Evolutionary conservation across 2,113 vertebrate genomes (phyloP).

Genomic region (Macrotis lagotis): DNA sequence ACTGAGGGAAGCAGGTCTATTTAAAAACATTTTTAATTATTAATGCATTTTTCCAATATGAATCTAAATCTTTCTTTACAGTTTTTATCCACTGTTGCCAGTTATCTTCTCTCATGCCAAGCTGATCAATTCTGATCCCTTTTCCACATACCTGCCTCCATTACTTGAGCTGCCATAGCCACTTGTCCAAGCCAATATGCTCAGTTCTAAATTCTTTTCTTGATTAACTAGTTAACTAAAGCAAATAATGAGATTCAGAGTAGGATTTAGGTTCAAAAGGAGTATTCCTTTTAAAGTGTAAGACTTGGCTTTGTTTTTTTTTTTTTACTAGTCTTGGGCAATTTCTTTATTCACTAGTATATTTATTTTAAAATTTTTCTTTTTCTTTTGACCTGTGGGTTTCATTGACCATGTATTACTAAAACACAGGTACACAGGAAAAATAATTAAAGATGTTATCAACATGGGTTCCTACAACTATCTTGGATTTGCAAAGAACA

Average conservation of each 20-base stretch:
- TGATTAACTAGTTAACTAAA: neutral
- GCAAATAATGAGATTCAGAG: neutral
- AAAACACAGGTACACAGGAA: constrained; percentile 91
- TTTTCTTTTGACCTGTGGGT: constrained; percentile 41
- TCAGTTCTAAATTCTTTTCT: neutral
- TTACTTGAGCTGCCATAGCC: neutral
- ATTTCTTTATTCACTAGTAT: neutral
- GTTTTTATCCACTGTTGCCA: neutral
- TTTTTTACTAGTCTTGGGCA: neutral
- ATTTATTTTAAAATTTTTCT: constrained; percentile 20
- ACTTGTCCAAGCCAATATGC: neutral
- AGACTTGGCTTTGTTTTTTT: neutral
- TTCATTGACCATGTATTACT: constrained; percentile 68
- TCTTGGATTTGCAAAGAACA: constrained; percentile 94
- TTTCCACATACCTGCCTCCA: neutral
- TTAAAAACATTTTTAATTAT: neutral
- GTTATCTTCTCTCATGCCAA: neutral
- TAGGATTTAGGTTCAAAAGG: too few relatives aligned
- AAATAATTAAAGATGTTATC: constrained; percentile 92
- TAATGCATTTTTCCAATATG: neutral
- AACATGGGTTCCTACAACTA: constrained; percentile 99
- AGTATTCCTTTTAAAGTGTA: neutral
- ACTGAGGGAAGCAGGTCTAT: neutral
- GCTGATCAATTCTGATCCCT: neutral
- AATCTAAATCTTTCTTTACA: neutral